phyloP scores from a whole-genome alignment of 2,113 vertebrate genomes.

The Colossoma macropomum region DNA sequence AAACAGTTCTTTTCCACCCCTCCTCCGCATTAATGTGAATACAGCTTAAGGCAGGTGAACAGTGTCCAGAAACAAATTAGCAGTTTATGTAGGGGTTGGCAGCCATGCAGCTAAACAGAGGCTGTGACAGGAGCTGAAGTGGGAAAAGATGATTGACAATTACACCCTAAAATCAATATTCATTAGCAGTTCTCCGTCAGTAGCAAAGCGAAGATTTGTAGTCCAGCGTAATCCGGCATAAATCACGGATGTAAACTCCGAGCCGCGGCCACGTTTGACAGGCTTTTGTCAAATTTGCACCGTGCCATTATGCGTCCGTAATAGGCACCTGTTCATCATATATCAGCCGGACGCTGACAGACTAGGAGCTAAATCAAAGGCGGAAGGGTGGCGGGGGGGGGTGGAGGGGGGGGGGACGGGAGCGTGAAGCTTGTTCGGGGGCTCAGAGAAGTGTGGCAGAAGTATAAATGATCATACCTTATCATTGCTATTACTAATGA shows the following conservation, averaged over 20 bases:
- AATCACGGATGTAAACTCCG: neutral
- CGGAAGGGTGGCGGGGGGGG: too few species aligned
- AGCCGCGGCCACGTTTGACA: constrained; percentile 6
- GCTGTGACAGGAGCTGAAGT: too few species aligned
- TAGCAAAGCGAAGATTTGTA: neutral
- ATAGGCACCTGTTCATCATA: constrained; percentile 55
- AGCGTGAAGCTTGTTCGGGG: neutral
- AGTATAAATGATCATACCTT: constrained; percentile 76
- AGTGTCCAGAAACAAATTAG: too few species aligned
- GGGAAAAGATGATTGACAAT: neutral
- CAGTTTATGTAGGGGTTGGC: neutral
- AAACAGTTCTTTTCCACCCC: too few species aligned
- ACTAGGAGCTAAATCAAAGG: constrained; percentile 70
- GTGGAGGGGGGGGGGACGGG: constrained; percentile 55
- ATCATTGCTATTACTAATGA: constrained; percentile 82
- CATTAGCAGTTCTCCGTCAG: neutral
- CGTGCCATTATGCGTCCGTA: constrained; percentile 42
- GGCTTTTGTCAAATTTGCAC: constrained; percentile 8
- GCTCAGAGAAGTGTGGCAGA: constrained; percentile 61
- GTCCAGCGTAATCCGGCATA: neutral
- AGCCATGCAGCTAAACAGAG: neutral
- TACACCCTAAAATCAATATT: neutral
- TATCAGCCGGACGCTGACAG: constrained; percentile 68
- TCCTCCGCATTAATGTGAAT: too few species aligned
- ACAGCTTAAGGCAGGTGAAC: too few species aligned